Base-by-base conservation (phyloP, 2,888 invertebrate species). In the Lochmaea capreae region DNA sequence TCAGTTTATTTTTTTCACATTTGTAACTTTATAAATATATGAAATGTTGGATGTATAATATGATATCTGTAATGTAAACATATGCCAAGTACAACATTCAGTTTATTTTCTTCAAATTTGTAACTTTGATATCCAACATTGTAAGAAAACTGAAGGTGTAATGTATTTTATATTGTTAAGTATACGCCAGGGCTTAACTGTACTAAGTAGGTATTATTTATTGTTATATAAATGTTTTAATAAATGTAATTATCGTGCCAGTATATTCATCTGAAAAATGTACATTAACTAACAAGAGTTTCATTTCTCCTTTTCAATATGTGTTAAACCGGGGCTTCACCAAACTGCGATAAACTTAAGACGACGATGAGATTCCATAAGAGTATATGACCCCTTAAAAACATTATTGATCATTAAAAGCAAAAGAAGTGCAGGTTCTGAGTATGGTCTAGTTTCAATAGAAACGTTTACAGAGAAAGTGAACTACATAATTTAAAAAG, bases 181-280 rank as follows among this genome's bases (percentile, higher is more conserved):
- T 54, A 54, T 54, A 54, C 54, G 16, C 54, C 18, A 18, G 18
- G 10, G 10, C 18, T 16, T 54, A 54, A 54, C 54, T 54, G 54
- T 54, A 54, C 54, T 54, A 54, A 54, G 54, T 54, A 54, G 54
- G 54, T 54, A 54, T 54, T 54, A 54, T 54, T 54, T 54, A 54
- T 54, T 54, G 54, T 54, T 54, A 54, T 54, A 54, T 54, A 54
- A 18, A 16, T 73, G 70, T 75, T 76, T 76, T 66, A 72, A 72
- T 59, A 42, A 61, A 67, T 73, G 67, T 73, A 73, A 71, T 74
- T 76, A 18, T 54, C 71, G 75, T 76, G 75, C 75, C 75, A 76
- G 75, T 76, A 75, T 72, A 76, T 59, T 59, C 54, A 43, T 67
- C 49, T 65, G 70, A 72, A 74, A 68, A 69, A 61, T 73, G 16